phyloP scores from a whole-genome alignment of 2,888 invertebrate species.

The Drosophila falleni region DNA sequence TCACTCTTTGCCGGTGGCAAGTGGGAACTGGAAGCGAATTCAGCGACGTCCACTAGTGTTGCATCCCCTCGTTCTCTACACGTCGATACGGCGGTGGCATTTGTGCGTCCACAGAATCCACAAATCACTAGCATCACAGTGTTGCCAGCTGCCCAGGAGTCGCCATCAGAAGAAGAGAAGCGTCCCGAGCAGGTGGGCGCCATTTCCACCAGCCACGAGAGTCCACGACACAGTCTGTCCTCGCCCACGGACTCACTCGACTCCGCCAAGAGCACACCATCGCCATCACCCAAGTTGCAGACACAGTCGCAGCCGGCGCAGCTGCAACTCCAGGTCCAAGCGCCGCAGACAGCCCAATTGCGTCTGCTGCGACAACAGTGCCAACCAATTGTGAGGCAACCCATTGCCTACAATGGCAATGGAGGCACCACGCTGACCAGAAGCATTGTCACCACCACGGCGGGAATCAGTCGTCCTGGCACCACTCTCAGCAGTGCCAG shows the following conservation, averaged over 20 bases:
- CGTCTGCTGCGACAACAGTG: constrained; percentile 61
- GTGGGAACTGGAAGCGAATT: constrained; percentile 54
- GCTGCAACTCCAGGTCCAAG: constrained; percentile 38
- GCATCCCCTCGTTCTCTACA: constrained; percentile 47
- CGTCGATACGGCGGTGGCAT: constrained; percentile 58
- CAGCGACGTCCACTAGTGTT: neutral
- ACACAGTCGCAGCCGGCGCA: constrained; percentile 48
- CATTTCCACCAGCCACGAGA: constrained; percentile 93
- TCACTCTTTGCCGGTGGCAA: constrained; percentile 57
- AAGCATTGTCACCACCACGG: constrained; percentile 91
- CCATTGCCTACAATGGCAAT: constrained; percentile 14
- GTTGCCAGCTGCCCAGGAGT: constrained; percentile 85
- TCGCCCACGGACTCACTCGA: constrained; percentile 87
- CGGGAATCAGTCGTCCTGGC: constrained; percentile 90
- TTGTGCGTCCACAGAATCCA: constrained; percentile 68
- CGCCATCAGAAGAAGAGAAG: constrained; percentile 84
- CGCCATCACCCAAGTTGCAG: constrained; percentile 69
- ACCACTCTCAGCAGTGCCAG: constrained; percentile 56
- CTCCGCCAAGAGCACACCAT: constrained; percentile 63
- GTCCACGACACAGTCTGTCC: constrained; percentile 88
- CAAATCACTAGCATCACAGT: constrained; percentile 79
- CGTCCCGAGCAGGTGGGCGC: constrained; percentile 93
- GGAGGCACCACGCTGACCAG: constrained; percentile 86
- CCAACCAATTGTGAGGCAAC: constrained; percentile 20
- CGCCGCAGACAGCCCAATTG: constrained; percentile 48